Base-by-base conservation (phyloP, 2,797 vertebrate genomes). In the Scarus forsteni region DNA sequence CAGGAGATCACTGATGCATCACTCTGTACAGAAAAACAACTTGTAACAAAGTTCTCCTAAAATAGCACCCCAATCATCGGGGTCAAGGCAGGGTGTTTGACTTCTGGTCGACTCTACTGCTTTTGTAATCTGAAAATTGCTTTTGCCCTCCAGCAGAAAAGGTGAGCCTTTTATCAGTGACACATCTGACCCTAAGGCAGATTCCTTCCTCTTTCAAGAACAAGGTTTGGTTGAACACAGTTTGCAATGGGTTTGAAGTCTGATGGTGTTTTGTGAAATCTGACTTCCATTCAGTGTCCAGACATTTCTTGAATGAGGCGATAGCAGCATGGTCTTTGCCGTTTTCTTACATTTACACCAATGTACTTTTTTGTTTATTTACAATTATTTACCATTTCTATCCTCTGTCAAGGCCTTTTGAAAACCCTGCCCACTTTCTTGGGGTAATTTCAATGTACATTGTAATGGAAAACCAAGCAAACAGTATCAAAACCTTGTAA, bases 91-190 rank as follows among this genome's bases (percentile, higher is more conserved):
- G 43, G 50, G 44, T 40, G 51, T 71, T 65, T 62, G 61, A 70
- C 69, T 60, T 60, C 12, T 56, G 39, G 42, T 35, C 3, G 38
- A 58, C 35, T 54, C 59, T 3, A 3, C 60, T 18, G 61, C 67
- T 27, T 75, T 66, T 73, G 66, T 59, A 51, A 62, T 58, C 56
- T 59, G 75, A 68, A 75, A 83, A 79, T 80, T 74, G 66, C 70
- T 65, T 77, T 61, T 7, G 9, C 52, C 67, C 55, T 62, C 12
- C 9, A 52, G 66, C 10, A 8, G 34, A 50, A 35, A 2, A 27
- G 65, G 51, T 55, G 62, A 79, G 15, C 7, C 39, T 27, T 65
- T 65, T 58, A 67, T 67, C 61, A 34, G 12, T 53, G 59, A 67
- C 42, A 42, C 46, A 10, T 54, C 68, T 69, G 55, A 60, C n/a